Evolutionary conservation across 2,113 vertebrate genomes (phyloP).

Genomic region (Aix galericulata): DNA sequence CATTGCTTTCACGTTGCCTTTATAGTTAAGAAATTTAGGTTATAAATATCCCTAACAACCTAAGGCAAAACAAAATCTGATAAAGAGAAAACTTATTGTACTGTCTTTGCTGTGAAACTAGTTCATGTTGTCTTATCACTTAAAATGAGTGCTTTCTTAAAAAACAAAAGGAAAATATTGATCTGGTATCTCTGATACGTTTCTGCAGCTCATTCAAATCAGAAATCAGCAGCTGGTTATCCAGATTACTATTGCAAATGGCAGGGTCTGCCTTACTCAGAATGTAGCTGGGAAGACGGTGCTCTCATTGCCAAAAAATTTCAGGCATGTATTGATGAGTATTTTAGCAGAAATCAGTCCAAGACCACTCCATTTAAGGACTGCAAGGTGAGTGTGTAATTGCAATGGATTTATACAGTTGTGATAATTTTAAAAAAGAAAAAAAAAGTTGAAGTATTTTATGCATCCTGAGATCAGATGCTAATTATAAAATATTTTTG

Average conservation of each 20-base stretch:
- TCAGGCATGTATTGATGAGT: slow-evolving; percentile 90
- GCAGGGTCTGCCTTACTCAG: slow-evolving; percentile 95
- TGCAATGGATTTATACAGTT: not conserved
- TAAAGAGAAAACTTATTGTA: not conserved
- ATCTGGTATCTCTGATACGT: slow-evolving; percentile 1
- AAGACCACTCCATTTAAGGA: slow-evolving; percentile 94
- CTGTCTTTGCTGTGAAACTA: not conserved
- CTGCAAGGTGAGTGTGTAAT: slow-evolving; percentile 86
- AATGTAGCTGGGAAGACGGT: slow-evolving; percentile 98
- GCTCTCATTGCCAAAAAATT: slow-evolving; percentile 93
- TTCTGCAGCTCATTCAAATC: slow-evolving; percentile 92
- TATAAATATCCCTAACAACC: not conserved
- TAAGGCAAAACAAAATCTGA: not conserved
- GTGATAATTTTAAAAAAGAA: not conserved
- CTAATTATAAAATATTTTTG: not conserved
- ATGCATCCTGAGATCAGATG: not conserved
- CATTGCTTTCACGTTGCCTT: not conserved
- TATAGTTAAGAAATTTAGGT: slow-evolving; percentile 18
- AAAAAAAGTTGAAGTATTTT: not conserved
- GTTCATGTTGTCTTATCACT: not conserved
- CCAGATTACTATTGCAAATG: slow-evolving; percentile 98
- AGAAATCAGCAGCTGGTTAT: slow-evolving; percentile 94
- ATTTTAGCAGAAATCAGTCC: slow-evolving; percentile 93
- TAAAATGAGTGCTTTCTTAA: slow-evolving; percentile 11
- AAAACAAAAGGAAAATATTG: slow-evolving; percentile 10